Conservation (phyloP, 1,140 invertebrate genomes). For the Dufourea novaeangliae region DNA sequence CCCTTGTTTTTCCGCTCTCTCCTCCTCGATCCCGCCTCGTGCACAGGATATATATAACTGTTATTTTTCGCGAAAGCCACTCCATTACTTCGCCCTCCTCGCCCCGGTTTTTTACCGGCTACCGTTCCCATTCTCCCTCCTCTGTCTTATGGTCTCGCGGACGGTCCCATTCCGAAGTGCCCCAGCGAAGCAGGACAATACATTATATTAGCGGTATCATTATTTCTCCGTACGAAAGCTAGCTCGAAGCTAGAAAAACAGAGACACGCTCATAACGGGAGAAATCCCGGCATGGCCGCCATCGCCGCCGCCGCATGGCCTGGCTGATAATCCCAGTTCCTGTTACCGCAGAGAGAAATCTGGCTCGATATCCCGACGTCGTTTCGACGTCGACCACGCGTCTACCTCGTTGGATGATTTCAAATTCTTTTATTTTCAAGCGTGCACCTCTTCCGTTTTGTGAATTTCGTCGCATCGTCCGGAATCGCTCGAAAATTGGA, state of each 20-base stretch:
- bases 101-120: conserved; percentile 56
- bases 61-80: conserved; percentile 77
- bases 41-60: conserved; percentile 72
- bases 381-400: neutral
- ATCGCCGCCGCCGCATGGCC: conserved; percentile 23
- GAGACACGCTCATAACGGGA: conserved; percentile 73
- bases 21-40: conserved; percentile 68
- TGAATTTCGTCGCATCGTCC: too few species aligned
- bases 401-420: neutral
- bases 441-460: neutral
- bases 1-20: conserved; percentile 67
- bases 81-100: conserved; percentile 71
- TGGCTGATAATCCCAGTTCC: conserved; percentile 30
- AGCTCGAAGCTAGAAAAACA: conserved; percentile 69
- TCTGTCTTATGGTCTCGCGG: conserved; percentile 43
- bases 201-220: conserved; percentile 78
- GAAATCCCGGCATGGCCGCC: conserved; percentile 69
- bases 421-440: neutral
- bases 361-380: conserved; percentile 8
- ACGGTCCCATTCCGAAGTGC: conserved; percentile 69
- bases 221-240: conserved; percentile 75
- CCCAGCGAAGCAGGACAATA: conserved; percentile 73
- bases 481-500: neutral
- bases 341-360: conserved; percentile 40
- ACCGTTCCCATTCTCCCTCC: conserved; percentile 30